These are phyloP conservation scores for Malacoraja senta DNA, from an alignment of 2,797 vertebrate species.

Conservation along the genomic window DNA sequence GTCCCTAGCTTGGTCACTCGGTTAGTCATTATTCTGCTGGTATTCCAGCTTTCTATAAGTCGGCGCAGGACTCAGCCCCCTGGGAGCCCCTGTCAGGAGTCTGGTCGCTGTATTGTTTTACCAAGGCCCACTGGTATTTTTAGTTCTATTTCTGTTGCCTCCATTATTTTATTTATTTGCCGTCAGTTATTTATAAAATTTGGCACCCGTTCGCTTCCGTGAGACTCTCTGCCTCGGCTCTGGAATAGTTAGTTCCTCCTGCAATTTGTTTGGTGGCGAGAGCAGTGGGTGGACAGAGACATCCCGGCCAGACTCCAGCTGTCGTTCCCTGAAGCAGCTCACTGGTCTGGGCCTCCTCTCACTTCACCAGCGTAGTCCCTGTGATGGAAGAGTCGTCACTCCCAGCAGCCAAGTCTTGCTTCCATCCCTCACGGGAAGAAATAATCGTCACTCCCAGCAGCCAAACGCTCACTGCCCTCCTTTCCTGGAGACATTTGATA, in stretches of 20 bases:
- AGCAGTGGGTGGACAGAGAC: background rate
- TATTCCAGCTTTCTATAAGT: background rate
- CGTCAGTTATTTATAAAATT: constrained; percentile 21
- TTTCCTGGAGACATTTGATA: too few species aligned
- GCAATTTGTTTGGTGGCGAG: background rate
- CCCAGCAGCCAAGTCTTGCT: background rate
- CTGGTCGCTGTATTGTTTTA: constrained; percentile 13
- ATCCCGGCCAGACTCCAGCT: background rate
- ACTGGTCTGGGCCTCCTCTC: background rate
- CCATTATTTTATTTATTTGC: background rate
- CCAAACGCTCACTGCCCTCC: too few species aligned
- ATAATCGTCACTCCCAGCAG: too few species aligned
- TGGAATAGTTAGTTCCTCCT: background rate
- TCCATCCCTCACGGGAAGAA: too few species aligned
- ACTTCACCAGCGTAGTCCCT: background rate
- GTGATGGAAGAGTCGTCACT: background rate
- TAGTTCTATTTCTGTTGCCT: background rate
- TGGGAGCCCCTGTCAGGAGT: background rate
- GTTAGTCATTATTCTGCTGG: background rate
- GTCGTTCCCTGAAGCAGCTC: background rate
- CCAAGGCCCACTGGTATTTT: background rate
- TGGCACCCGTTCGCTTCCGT: background rate
- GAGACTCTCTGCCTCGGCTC: background rate
- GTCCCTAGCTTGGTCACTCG: background rate
- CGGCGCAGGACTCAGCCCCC: background rate